Evolutionary conservation across 2,797 vertebrate genomes (phyloP).

Genomic region (Chelon labrosus): DNA sequence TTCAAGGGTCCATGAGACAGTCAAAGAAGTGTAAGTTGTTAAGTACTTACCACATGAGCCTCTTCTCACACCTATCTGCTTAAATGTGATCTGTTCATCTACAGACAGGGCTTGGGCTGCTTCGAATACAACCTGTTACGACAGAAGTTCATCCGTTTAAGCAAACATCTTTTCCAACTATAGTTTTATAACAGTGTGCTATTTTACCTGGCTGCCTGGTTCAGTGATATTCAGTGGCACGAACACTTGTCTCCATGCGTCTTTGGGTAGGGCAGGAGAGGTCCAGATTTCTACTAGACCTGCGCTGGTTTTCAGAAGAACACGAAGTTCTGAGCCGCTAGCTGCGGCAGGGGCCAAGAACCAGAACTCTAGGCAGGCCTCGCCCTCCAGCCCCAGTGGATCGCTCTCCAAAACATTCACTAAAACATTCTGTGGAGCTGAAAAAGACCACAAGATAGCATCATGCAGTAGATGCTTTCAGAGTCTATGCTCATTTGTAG

Average conservation of each 20-base stretch:
- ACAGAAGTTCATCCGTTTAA: slow-evolving; percentile 28
- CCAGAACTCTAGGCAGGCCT: slow-evolving; percentile 91
- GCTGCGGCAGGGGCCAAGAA: slow-evolving; percentile 81
- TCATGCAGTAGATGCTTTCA: not conserved
- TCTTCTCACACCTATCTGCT: slow-evolving; percentile 79
- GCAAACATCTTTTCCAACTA: not conserved
- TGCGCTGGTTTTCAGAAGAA: slow-evolving; percentile 72
- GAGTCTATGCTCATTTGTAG: not conserved
- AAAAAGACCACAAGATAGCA: slow-evolving; percentile 3
- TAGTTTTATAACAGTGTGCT: not conserved
- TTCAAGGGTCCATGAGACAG: too few relatives aligned
- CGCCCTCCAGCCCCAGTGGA: slow-evolving; percentile 64
- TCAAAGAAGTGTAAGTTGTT: not conserved
- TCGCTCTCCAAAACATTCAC: slow-evolving; percentile 82
- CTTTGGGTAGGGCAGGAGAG: slow-evolving; percentile 62
- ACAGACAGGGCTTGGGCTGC: slow-evolving; percentile 68
- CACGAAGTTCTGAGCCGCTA: slow-evolving; percentile 77
- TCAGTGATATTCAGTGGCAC: slow-evolving; percentile 69
- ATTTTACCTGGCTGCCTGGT: slow-evolving; percentile 82
- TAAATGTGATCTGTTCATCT: slow-evolving; percentile 74
- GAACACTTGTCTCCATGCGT: slow-evolving; percentile 84
- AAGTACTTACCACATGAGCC: slow-evolving; percentile 82
- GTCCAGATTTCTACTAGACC: slow-evolving; percentile 79
- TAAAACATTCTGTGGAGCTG: slow-evolving; percentile 66
- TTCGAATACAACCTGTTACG: slow-evolving; percentile 83